A percentile compares a stretch with the other conserved stretches of the same genome.
phyloP scores from a whole-genome alignment of 35 echinoderm and acorn worm species.

The Acanthaster planci region DNA sequence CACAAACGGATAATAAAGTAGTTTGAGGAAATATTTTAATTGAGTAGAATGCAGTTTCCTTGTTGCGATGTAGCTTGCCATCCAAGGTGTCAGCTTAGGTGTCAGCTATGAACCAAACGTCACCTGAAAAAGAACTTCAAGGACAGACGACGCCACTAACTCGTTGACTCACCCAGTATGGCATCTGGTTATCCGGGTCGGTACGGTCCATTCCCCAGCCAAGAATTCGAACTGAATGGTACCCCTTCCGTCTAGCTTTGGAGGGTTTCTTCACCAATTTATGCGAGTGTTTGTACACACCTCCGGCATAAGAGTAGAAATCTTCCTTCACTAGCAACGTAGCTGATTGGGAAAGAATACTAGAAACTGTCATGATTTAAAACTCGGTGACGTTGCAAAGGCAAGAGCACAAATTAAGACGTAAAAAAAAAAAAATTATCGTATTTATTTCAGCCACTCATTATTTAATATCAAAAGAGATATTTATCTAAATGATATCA shows the following conservation, averaged over 20 bases:
- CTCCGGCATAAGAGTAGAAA: slow-evolving; percentile 85
- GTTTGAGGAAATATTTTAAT: too few species aligned
- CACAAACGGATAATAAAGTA: too few species aligned
- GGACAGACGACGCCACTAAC: too few species aligned
- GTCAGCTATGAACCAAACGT: too few species aligned
- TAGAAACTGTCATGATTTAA: neutral
- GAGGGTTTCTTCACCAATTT: slow-evolving; percentile 30
- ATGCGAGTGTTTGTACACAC: slow-evolving; percentile 77
- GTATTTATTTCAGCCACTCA: neutral
- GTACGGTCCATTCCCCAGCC: slow-evolving; percentile 84
- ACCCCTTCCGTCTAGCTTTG: slow-evolving; percentile 46
- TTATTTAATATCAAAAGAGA: too few species aligned
- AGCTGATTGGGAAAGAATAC: slow-evolving; percentile 51
- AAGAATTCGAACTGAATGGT: slow-evolving; percentile 83
- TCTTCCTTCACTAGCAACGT: slow-evolving; percentile 84
- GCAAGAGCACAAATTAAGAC: too few species aligned
- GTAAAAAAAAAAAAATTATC: neutral
- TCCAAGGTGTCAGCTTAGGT: too few species aligned
- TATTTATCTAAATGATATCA: too few species aligned
- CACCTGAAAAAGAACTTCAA: too few species aligned
- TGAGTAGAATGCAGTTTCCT: too few species aligned
- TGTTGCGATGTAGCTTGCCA: too few species aligned
- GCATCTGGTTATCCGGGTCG: slow-evolving; percentile 20
- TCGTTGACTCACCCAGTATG: slow-evolving; percentile 98
- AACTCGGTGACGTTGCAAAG: neutral